These are phyloP conservation scores for Microplitis demolitor DNA, from an alignment of 1,140 invertebrate species.

Conservation along the genomic window DNA sequence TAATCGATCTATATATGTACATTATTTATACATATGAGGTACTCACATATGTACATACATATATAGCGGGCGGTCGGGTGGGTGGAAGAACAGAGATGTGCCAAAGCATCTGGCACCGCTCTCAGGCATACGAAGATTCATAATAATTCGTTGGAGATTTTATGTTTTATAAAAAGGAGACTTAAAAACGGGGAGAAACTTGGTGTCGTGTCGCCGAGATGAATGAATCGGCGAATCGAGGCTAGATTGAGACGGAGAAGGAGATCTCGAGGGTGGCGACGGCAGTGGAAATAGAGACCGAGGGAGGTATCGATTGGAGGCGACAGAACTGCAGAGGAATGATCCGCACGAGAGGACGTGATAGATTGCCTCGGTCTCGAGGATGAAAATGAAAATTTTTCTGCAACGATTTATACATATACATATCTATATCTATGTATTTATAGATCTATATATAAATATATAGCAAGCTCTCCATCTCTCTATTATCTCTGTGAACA, in stretches of 20 bases:
- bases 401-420: slow-evolving; percentile 20
- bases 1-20: slow-evolving; percentile 2
- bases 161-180: background rate
- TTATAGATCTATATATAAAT: too few relatives aligned
- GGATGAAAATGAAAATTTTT: slow-evolving; percentile 29
- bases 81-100: background rate
- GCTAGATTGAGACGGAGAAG: background rate
- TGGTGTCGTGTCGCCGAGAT: slow-evolving; percentile 1
- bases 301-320: slow-evolving; percentile 8
- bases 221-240: slow-evolving; percentile 10
- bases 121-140: background rate
- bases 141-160: slow-evolving; percentile 3
- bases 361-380: slow-evolving; percentile 23
- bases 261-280: background rate
- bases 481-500: background rate
- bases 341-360: slow-evolving; percentile 20
- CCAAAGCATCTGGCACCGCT: slow-evolving; percentile 13
- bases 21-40: slow-evolving; percentile 1
- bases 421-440: too few relatives aligned
- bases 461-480: background rate
- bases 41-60: background rate
- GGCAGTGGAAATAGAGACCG: background rate
- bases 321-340: slow-evolving; percentile 20
- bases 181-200: background rate
- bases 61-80: background rate